Evolutionary conservation across 2,797 vertebrate species (phyloP).

Genomic region (Xenentodon cancila): DNA sequence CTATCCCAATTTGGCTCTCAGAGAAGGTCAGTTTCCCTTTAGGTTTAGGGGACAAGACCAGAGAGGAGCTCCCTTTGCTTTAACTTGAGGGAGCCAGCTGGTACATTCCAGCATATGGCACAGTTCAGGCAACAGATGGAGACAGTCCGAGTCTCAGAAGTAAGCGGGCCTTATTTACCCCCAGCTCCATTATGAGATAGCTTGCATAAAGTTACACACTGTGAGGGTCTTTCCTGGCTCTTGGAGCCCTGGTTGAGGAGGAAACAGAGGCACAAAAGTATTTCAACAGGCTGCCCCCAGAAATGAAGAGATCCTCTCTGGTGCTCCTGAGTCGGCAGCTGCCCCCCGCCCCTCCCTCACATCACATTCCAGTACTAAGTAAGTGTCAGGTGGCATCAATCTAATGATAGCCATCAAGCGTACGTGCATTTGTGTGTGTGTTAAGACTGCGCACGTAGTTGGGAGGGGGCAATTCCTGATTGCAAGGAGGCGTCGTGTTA

Average conservation of each 20-base stretch:
- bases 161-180: constrained; percentile 41
- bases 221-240: constrained; percentile 26
- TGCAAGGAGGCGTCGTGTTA: constrained; percentile 41
- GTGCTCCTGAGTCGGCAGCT: constrained; percentile 67
- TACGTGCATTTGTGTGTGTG: constrained; percentile 70
- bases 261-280: neutral
- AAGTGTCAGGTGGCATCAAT: constrained; percentile 82
- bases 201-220: constrained; percentile 19
- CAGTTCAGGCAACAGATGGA: constrained; percentile 72
- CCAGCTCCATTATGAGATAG: constrained; percentile 29
- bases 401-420: constrained; percentile 79
- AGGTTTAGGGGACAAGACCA: constrained; percentile 26
- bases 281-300: constrained; percentile 36
- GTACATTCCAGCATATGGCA: constrained; percentile 72
- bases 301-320: constrained; percentile 45
- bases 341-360: constrained; percentile 50
- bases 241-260: neutral
- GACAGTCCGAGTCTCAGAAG: constrained; percentile 51
- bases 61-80: constrained; percentile 26
- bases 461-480: constrained; percentile 63
- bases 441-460: constrained; percentile 58
- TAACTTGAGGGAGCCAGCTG: constrained; percentile 52
- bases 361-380: constrained; percentile 79
- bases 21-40: constrained; percentile 45
- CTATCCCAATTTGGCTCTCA: constrained; percentile 19